Conservation (phyloP, 2,888 invertebrate species). For the Julus scandinavius region DNA sequence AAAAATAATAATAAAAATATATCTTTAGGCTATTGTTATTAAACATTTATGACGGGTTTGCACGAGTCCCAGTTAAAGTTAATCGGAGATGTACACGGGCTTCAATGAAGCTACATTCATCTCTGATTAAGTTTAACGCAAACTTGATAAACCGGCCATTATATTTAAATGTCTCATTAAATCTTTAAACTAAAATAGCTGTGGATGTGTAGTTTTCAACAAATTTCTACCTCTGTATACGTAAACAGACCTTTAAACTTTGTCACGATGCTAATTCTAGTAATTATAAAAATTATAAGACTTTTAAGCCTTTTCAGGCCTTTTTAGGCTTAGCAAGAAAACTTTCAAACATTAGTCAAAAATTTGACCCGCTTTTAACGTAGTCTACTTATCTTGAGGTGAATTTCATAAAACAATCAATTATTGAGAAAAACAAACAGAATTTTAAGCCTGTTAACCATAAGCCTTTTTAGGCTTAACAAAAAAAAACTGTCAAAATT, state of each 20-base stretch:
- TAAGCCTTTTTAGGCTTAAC: too few relatives aligned
- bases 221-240: constrained; percentile 9
- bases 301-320: background rate
- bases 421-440: too few relatives aligned
- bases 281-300: too few relatives aligned
- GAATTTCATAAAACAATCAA: too few relatives aligned
- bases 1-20: background rate
- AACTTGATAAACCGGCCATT: background rate
- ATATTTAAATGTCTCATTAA: background rate
- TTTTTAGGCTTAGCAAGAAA: background rate
- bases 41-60: background rate
- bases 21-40: background rate
- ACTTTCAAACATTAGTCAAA: too few relatives aligned
- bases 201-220: background rate
- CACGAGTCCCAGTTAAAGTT: background rate
- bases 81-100: too few relatives aligned
- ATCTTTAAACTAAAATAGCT: background rate
- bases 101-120: too few relatives aligned
- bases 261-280: background rate
- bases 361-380: too few relatives aligned
- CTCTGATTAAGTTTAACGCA: too few relatives aligned
- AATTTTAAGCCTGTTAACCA: too few relatives aligned
- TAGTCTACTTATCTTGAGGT: too few relatives aligned
- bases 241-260: background rate
- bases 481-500: too few relatives aligned